phyloP scores from a whole-genome alignment of 2,113 vertebrate genomes.

The Chaetorhynchus papuensis region DNA sequence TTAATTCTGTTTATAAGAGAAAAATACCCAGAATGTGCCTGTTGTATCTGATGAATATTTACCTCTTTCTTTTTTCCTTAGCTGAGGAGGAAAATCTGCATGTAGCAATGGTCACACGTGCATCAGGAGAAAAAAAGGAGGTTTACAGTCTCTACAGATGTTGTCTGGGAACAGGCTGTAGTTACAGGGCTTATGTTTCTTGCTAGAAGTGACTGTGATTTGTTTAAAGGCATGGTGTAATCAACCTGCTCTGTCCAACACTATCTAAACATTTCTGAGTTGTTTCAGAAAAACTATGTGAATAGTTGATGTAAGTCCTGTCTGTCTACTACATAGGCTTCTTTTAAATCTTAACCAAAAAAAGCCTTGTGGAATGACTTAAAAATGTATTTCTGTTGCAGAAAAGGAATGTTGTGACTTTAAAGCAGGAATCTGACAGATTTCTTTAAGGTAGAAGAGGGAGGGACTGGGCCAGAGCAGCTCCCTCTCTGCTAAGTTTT shows the following conservation, averaged over 20 bases:
- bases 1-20: not conserved
- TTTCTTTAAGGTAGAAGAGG: conserved; percentile 15
- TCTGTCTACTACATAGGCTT: not conserved
- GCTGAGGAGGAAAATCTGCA: not conserved
- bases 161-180: not conserved
- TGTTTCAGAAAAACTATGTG: not conserved
- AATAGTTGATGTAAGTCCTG: not conserved
- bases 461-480: not conserved
- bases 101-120: not conserved
- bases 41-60: not conserved
- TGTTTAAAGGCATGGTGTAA: conserved; percentile 16
- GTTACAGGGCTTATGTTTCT: not conserved
- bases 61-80: not conserved
- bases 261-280: not conserved
- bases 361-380: not conserved
- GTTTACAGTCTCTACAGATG: not conserved
- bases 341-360: not conserved
- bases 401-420: not conserved
- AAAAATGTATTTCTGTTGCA: not conserved
- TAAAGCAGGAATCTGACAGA: not conserved
- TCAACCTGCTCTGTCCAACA: not conserved
- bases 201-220: not conserved
- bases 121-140: not conserved
- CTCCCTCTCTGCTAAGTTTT: conserved; percentile 18
- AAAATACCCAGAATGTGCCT: not conserved